Conservation (phyloP, 2,797 vertebrate species). For the Anguilla pacifica region DNA sequence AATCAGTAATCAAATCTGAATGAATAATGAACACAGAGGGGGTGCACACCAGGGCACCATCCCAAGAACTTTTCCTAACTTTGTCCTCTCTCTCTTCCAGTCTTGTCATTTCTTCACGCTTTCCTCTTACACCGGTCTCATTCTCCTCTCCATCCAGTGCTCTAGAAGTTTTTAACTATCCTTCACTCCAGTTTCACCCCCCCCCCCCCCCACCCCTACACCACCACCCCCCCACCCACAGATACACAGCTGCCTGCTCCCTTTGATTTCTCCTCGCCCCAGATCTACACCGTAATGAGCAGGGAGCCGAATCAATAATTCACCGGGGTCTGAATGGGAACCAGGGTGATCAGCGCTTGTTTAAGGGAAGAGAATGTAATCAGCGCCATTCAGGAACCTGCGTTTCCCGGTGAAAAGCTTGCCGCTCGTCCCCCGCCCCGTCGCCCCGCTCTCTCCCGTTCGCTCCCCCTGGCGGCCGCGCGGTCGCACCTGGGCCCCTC, state of each 20-base stretch:
- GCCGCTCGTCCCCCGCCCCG: slow-evolving; percentile 32
- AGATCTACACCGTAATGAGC: slow-evolving; percentile 80
- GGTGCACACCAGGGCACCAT: not conserved
- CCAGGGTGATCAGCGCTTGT: slow-evolving; percentile 67
- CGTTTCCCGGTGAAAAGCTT: slow-evolving; percentile 28
- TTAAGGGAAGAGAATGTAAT: slow-evolving; percentile 71
- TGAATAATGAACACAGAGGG: slow-evolving; percentile 1
- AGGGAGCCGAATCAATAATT: slow-evolving; percentile 87
- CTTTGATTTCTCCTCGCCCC: slow-evolving; percentile 77
- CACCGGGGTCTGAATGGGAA: slow-evolving; percentile 71
- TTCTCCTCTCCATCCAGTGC: slow-evolving; percentile 43
- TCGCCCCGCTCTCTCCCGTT: not conserved
- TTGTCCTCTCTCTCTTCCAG: not conserved
- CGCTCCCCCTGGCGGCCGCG: not conserved
- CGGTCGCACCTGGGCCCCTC: not conserved
- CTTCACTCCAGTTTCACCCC: slow-evolving; percentile 15
- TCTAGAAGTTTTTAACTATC: not conserved
- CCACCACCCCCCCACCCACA: slow-evolving; percentile 12
- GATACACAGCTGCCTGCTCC: slow-evolving; percentile 73
- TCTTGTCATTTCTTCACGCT: not conserved
- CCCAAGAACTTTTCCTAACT: not conserved
- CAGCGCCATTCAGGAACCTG: slow-evolving; percentile 64
- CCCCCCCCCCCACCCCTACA: not conserved
- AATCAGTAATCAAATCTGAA: slow-evolving; percentile 5
- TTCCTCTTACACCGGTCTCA: slow-evolving; percentile 30